Conservation (phyloP, 2,797 vertebrate species). For the Myotis pilosus region DNA sequence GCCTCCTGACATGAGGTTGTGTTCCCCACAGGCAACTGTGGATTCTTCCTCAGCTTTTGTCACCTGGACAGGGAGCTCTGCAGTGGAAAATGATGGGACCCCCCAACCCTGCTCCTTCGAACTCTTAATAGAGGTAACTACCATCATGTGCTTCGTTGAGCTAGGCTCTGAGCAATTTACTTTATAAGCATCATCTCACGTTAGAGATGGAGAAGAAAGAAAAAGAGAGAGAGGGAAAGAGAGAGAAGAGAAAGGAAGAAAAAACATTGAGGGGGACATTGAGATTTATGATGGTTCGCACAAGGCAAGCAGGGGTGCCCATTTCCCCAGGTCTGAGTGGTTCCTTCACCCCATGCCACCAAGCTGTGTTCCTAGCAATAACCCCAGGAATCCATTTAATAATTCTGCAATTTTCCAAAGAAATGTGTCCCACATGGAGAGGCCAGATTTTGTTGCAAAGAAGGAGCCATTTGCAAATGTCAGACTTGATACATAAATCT, state of each 20-base stretch:
- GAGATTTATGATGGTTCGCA: not conserved
- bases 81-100: not conserved
- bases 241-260: not conserved
- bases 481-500: slow-evolving; percentile 42
- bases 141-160: not conserved
- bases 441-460: not conserved
- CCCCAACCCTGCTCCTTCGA: not conserved
- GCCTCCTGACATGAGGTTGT: not conserved
- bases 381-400: not conserved
- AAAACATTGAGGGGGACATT: not conserved
- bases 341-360: not conserved
- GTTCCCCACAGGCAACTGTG: not conserved
- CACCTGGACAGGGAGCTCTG: not conserved
- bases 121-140: not conserved
- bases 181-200: not conserved
- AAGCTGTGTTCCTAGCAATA: not conserved
- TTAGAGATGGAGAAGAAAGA: not conserved
- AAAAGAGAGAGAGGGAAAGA: no score
- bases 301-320: not conserved
- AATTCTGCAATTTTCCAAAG: slow-evolving; percentile 4
- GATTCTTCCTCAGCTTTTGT: not conserved
- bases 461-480: slow-evolving; percentile 44
- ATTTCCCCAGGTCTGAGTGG: not conserved
- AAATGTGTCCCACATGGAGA: not conserved
- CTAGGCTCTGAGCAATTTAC: not conserved